phyloP scores from a whole-genome alignment of 2,888 invertebrate genomes.

The Drosophila colorata region DNA sequence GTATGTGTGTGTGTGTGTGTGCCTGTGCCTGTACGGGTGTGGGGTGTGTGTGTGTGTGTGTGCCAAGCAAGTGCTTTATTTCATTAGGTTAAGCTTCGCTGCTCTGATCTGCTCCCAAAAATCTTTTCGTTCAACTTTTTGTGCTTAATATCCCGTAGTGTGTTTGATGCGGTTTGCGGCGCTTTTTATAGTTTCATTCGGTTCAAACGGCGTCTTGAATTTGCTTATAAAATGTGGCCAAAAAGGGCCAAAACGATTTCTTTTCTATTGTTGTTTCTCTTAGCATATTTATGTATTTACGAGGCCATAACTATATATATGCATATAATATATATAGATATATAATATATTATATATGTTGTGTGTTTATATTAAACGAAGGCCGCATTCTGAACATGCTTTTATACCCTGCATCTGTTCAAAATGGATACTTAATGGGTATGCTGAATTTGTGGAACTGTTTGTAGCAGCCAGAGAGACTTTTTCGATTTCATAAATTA shows the following conservation, averaged over 20 bases:
- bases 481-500: too few species aligned
- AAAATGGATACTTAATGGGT: background rate
- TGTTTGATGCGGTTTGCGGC: conserved; percentile 62
- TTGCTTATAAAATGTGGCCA: conserved; percentile 41
- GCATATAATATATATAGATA: conserved; percentile 38
- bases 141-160: conserved; percentile 77
- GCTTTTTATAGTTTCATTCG: conserved; percentile 63
- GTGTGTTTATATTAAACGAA: conserved; percentile 15
- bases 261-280: conserved; percentile 41
- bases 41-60: conserved; percentile 27
- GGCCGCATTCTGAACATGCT: conserved; percentile 25
- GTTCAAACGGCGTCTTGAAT: conserved; percentile 41
- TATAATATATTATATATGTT: conserved; percentile 10
- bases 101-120: conserved; percentile 35
- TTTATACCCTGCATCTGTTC: conserved; percentile 7
- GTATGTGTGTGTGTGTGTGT: conserved; percentile 2
- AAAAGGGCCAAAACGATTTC: conserved; percentile 31
- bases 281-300: conserved; percentile 76
- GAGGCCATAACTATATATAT: conserved; percentile 47
- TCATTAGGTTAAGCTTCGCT: conserved; percentile 69
- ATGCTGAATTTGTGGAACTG: background rate
- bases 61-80: conserved; percentile 77
- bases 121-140: conserved; percentile 72
- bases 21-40: conserved; percentile 13
- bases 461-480: background rate